Evolutionary conservation across 2,797 vertebrate genomes (phyloP).

Genomic region (Chaetophractus vellerosus): DNA sequence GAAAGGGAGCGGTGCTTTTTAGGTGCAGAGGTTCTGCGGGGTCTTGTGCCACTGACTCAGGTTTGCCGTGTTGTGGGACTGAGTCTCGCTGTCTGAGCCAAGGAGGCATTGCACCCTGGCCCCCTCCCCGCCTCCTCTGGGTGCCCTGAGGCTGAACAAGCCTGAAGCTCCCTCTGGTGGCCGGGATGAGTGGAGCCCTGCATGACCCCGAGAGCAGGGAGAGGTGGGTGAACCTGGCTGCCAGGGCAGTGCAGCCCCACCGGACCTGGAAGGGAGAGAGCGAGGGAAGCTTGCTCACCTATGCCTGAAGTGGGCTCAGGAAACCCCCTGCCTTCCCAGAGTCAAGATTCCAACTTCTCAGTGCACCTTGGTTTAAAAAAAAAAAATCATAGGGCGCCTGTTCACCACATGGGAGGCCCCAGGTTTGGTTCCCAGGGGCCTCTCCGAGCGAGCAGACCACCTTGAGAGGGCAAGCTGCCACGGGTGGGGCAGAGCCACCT

Average conservation of each 20-base stretch:
- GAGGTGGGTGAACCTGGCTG: not conserved
- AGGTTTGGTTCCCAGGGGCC: no score
- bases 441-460: no score
- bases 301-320: not conserved
- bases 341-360: not conserved
- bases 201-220: no score
- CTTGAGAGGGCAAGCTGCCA: no score
- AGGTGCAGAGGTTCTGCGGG: not conserved
- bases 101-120: rapidly evolving
- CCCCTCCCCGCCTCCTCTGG: not conserved
- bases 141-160: not conserved
- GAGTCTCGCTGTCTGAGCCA: not conserved
- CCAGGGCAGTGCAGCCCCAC: no score
- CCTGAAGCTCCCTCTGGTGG: not conserved
- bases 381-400: no score
- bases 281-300: not conserved
- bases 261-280: not conserved
- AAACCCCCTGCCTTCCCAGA: not conserved
- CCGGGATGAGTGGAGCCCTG: not conserved
- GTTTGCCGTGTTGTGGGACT: not conserved
- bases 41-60: no score
- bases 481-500: no score
- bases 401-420: no score
- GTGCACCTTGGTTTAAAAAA: not conserved
- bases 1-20: not conserved